Evolutionary conservation across 2,888 invertebrate genomes (phyloP).

Genomic region (Stratiomys singularior): DNA sequence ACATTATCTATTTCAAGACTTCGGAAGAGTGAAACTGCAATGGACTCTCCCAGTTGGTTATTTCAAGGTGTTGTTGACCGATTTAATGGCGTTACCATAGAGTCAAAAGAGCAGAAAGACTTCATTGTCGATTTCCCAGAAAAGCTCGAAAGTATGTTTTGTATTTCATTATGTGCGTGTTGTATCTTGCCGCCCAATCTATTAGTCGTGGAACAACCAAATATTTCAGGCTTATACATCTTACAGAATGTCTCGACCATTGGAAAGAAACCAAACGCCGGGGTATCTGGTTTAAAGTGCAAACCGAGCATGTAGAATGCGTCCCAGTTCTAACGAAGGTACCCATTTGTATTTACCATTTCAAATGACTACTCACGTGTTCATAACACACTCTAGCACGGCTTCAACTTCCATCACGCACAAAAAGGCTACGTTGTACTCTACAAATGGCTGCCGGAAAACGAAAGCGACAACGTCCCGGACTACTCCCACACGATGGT

Average conservation of each 20-base stretch:
- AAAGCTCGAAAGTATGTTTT: slow-evolving; percentile 70
- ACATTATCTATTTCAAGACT: not conserved
- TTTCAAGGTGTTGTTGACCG: slow-evolving; percentile 71
- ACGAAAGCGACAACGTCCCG: slow-evolving; percentile 74
- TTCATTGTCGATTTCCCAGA: slow-evolving; percentile 65
- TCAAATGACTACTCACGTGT: slow-evolving; percentile 57
- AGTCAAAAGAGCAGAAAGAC: slow-evolving; percentile 71
- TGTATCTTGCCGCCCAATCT: not conserved
- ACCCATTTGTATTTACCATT: slow-evolving; percentile 53
- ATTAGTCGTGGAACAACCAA: too few relatives aligned
- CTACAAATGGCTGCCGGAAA: slow-evolving; percentile 80
- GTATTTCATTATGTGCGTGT: not conserved
- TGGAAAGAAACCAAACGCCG: slow-evolving; percentile 75
- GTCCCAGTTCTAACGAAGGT: slow-evolving; percentile 80
- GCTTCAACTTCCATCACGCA: slow-evolving; percentile 90
- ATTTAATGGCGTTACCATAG: slow-evolving; percentile 79
- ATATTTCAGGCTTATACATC: not conserved
- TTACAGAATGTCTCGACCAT: slow-evolving; percentile 73
- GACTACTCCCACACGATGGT: slow-evolving; percentile 82
- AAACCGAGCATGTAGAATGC: slow-evolving; percentile 76
- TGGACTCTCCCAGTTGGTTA: slow-evolving; percentile 59
- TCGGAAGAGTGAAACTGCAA: slow-evolving; percentile 46
- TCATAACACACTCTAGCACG: slow-evolving; percentile 67
- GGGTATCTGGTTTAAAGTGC: slow-evolving; percentile 85
- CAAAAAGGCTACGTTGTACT: slow-evolving; percentile 81